A percentile compares a stretch with the other conserved stretches of the same genome.
These are phyloP conservation scores for Ophiothrix spiculata DNA, from an alignment of 35 echinoderm and acorn worm genomes.

Conservation along the genomic window DNA sequence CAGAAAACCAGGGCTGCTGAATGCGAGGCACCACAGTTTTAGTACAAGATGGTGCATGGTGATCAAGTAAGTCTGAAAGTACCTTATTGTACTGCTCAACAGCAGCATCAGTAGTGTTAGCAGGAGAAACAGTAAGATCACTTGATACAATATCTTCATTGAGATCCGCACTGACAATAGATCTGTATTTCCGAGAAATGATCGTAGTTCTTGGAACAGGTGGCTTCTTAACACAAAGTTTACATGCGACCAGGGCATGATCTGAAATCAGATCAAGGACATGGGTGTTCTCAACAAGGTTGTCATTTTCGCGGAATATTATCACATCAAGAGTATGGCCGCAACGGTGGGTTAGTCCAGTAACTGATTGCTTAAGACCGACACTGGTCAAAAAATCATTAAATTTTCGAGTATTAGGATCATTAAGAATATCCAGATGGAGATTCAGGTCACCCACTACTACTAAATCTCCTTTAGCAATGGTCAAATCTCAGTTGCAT, in stretches of 20 bases:
- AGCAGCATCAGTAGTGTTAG: neutral
- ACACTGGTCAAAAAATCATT: neutral
- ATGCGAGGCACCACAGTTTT: neutral
- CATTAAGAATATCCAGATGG: slow-evolving; percentile 4
- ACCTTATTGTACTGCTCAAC: neutral
- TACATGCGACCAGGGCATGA: neutral
- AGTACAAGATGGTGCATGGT: neutral
- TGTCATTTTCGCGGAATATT: neutral
- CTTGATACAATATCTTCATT: neutral
- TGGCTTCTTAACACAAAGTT: neutral
- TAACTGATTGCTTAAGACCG: neutral
- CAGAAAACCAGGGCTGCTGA: neutral
- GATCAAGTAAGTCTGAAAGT: neutral
- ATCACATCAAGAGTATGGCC: slow-evolving; percentile 9
- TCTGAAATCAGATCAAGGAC: neutral
- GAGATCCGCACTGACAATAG: neutral
- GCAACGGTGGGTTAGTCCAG: neutral
- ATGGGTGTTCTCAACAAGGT: neutral
- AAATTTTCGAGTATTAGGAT: neutral
- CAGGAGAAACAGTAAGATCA: neutral
- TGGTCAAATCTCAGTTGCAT: neutral
- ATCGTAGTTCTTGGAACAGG: neutral
- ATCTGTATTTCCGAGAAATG: neutral
- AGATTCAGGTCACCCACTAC: slow-evolving; percentile 22
- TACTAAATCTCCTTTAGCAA: slow-evolving; percentile 10